Evolutionary conservation across 37 sponge, comb jelly and placozoan species (phyloP).

Genomic region (Axinella damicornis): DNA sequence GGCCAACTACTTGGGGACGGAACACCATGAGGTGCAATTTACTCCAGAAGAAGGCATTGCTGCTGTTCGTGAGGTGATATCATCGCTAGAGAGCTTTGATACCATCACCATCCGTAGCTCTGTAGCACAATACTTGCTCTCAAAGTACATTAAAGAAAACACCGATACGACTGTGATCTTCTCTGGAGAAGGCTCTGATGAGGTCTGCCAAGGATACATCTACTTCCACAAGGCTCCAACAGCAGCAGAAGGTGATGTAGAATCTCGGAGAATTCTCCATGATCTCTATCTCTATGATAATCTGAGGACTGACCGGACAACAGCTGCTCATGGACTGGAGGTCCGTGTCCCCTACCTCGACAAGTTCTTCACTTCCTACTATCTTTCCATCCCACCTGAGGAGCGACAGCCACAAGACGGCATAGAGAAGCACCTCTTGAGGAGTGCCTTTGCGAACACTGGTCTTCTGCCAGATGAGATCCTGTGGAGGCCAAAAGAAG

Average conservation of each 20-base stretch:
- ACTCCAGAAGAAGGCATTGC: slow-evolving; percentile 62
- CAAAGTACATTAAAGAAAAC: slow-evolving; percentile 59
- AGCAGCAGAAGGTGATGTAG: slow-evolving; percentile 34
- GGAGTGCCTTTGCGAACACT: slow-evolving; percentile 67
- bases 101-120: slow-evolving; percentile 61
- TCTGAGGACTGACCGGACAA: slow-evolving; percentile 69
- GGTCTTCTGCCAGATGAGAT: slow-evolving; percentile 70
- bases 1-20: slow-evolving; percentile 61
- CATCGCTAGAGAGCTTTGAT: slow-evolving; percentile 75
- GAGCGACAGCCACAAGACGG: slow-evolving; percentile 56
- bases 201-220: slow-evolving; percentile 73
- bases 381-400: slow-evolving; percentile 57
- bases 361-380: slow-evolving; percentile 52
- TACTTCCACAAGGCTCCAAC: slow-evolving; percentile 80
- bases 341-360: slow-evolving; percentile 80
- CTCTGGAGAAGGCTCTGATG: slow-evolving; percentile 51
- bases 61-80: slow-evolving; percentile 70
- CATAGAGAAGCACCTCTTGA: slow-evolving; percentile 68
- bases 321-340: slow-evolving; percentile 77
- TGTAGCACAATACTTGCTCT: slow-evolving; percentile 60
- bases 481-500: slow-evolving; percentile 84
- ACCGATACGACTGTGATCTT: slow-evolving; percentile 58
- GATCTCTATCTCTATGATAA: slow-evolving; percentile 74
- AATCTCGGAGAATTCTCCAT: slow-evolving; percentile 48
- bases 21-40: slow-evolving; percentile 73